Base-by-base conservation (phyloP, 2,888 invertebrate species). In the Drosophila siamana region DNA sequence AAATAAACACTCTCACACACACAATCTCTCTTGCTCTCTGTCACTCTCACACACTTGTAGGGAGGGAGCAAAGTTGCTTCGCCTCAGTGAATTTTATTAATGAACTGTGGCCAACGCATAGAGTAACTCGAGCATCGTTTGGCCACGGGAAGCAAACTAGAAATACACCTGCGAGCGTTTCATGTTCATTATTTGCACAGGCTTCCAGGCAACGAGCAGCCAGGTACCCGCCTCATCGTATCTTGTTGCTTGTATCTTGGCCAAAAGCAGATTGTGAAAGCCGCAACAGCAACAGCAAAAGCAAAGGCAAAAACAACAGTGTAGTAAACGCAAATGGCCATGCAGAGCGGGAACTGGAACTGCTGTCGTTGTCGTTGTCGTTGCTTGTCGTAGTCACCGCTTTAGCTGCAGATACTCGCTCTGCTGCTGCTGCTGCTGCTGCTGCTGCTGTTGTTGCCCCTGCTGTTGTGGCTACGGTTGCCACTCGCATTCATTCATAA, bases 401-500 rank as follows among this genome's bases (percentile, higher is more conserved):
- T 19, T 24, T 26, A 38, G 26, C 26, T 40, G 41, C 4, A 47
- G 59, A 7, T 57, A 19, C 19, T 7, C 7, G 26, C 26, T 26
- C 6, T 26, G 24, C 9, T 66, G 59, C 11, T 72, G 71, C 60
- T 69, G 68, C 47, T 76, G 69, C 40, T 55, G 62, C 36, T 61
- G 46, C 11, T 48, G 48, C 22, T 30, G 41, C 11, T 55, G 59
- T 11, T 60, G 62, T 8, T 66, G 59, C 15, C 69, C 71, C 60
- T 73, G 71, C 50, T 76, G 69, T 41, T 56, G 62, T 26, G 67
- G 57, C 46, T 72, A 77, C 59, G 70, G 61, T 54, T 80, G 69
- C 66, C 74, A 74, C 66, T 86, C 77, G 70, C 69, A 73, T 88
- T 89, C 87, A 88, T 88, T 88, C 87, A 88, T 89, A 88, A 88